phyloP scores from a whole-genome alignment of 2,113 vertebrate genomes.

The Malurus elegans region DNA sequence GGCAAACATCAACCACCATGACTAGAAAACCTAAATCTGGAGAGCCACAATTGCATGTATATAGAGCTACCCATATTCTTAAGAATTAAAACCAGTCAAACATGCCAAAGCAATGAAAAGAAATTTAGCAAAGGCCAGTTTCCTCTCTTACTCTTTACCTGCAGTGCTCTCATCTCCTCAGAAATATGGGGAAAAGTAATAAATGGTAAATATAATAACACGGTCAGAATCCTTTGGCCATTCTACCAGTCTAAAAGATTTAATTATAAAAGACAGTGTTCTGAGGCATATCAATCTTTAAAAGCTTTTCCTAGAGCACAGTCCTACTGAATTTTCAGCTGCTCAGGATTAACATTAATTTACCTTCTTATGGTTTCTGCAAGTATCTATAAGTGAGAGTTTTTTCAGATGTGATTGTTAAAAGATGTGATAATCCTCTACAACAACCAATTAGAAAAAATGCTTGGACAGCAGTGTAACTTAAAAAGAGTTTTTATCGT shows the following conservation, averaged over 20 bases:
- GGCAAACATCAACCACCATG: neutral
- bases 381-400: neutral
- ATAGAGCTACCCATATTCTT: neutral
- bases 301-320: neutral
- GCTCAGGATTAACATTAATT: neutral
- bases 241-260: neutral
- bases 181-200: neutral
- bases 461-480: neutral
- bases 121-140: neutral
- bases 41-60: neutral
- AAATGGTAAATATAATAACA: neutral
- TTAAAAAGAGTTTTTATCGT: neutral
- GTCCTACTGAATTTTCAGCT: neutral
- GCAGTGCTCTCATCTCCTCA: neutral
- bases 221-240: neutral
- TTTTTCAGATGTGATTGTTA: neutral
- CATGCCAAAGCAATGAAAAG: neutral
- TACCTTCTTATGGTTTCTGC: constrained; percentile 4
- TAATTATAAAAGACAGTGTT: neutral
- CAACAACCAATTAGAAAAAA: neutral
- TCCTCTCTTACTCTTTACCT: neutral
- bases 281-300: neutral
- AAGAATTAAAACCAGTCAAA: neutral
- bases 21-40: neutral
- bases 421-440: neutral